phyloP scores from a whole-genome alignment of 35 echinoderm and acorn worm species.

The Ophiothrix spiculata region DNA sequence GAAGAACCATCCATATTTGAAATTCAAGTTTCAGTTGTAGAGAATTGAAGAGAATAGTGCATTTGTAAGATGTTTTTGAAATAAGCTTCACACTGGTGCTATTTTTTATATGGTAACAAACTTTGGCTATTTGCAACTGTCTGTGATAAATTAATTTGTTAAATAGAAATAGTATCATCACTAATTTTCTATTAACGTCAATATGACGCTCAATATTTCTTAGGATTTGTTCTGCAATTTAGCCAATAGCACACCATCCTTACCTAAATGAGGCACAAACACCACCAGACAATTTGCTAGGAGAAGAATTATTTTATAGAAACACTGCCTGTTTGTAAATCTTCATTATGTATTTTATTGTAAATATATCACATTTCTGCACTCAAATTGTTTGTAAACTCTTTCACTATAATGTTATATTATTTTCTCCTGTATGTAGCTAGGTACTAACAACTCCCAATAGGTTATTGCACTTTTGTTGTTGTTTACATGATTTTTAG shows the following conservation, averaged over 20 bases:
- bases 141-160: not conserved
- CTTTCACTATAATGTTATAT: too few relatives aligned
- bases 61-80: not conserved
- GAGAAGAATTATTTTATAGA: not conserved
- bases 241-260: not conserved
- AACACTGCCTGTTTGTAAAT: not conserved
- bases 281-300: too few relatives aligned
- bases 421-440: too few relatives aligned
- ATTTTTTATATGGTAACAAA: not conserved
- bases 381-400: not conserved
- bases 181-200: not conserved
- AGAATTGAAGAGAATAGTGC: slow-evolving; percentile 9
- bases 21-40: slow-evolving; percentile 24
- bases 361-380: not conserved
- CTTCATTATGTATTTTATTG: not conserved
- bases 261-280: not conserved
- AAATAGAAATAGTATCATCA: not conserved
- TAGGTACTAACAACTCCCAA: too few relatives aligned
- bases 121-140: not conserved
- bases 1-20: slow-evolving; percentile 36
- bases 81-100: slow-evolving; percentile 21
- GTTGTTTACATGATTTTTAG: too few relatives aligned
- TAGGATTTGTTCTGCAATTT: not conserved
- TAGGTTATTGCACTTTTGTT: too few relatives aligned
- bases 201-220: not conserved